Base-by-base conservation (phyloP, 2,888 invertebrate species). In the Philopedon plagiatum region DNA sequence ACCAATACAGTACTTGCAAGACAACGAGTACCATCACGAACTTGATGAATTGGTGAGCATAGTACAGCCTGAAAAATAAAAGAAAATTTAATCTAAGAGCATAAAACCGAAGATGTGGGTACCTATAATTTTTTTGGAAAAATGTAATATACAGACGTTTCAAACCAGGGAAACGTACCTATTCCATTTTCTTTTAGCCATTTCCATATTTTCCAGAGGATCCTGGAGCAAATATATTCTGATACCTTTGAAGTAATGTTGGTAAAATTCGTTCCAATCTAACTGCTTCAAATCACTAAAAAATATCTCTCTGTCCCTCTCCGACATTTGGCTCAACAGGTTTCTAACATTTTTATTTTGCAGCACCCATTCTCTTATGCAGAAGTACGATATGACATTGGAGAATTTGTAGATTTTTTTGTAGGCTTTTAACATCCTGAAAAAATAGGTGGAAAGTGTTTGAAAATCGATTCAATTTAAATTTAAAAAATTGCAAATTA, bases 151-250 rank as follows among this genome's bases (percentile, higher is more conserved):
- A n/a, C n/a, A n/a, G n/a, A n/a, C n/a, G n/a, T n/a, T n/a, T 13
- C 0, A 57, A 34, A 2, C 2, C 39, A n/a, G 13, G 32, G 15
- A 0, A 19, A 64, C 23, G 68, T 73, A 81, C 81, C 79, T 79
- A 11, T 58, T 79, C 80, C 79, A 83, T 69, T 71, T 79, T 8
- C 68, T 74, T 62, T 23, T 75, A 2, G 92, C 92, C 4, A 88
- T 86, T 5, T 91, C 89, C 58, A 94, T 82, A 0, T 91, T 91
- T 60, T 89, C 89, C 15, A 92, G 87, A 73, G 91, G 90, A 78
- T 97, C 96, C 81, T 95, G 94, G 76, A 95, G 88, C 63, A 97
- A 84, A 82, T 92, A 94, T 44, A 90, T 84, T 68, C 96, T 87
- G 65, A 95, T 89, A 0, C 97, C 97, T 56, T 87, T 86, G 29